Percentiles rank a stretch among this genome's conserved stretches.
These are phyloP conservation scores for Phoxinus phoxinus DNA, from an alignment of 2,113 vertebrate genomes.

Conservation along the genomic window DNA sequence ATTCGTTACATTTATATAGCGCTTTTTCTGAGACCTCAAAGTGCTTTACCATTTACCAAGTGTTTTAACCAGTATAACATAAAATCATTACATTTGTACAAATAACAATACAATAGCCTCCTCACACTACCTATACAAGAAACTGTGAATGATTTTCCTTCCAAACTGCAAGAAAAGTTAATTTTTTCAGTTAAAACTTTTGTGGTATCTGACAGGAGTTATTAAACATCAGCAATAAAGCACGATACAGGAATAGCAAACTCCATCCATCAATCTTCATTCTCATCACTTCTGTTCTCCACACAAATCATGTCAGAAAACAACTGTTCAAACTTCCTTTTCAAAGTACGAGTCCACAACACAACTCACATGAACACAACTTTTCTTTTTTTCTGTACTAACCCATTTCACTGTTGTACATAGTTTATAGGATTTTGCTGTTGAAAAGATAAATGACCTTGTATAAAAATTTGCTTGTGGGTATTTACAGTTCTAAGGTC, in stretches of 20 bases:
- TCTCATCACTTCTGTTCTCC: too few species aligned
- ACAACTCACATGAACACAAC: too few species aligned
- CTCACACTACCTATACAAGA: not conserved
- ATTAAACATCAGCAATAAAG: too few species aligned
- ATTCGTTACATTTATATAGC: too few species aligned
- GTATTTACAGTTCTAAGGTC: not conserved
- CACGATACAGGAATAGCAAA: too few species aligned
- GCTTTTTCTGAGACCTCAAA: too few species aligned
- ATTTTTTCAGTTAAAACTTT: not conserved
- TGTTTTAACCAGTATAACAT: not conserved
- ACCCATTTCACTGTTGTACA: not conserved
- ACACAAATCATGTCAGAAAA: too few species aligned
- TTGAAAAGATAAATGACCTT: slow-evolving; percentile 14
- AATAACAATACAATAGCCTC: not conserved
- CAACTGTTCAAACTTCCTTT: too few species aligned
- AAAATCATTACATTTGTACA: not conserved
- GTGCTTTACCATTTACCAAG: too few species aligned
- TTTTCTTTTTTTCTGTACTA: not conserved
- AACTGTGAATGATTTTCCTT: not conserved
- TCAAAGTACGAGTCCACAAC: too few species aligned
- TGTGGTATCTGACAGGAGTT: too few species aligned
- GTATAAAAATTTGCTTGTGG: not conserved
- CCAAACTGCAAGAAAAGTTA: not conserved
- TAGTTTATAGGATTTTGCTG: not conserved
- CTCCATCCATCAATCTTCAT: too few species aligned